These are phyloP conservation scores for Drosophila robusta DNA, from an alignment of 2,888 invertebrate genomes.

Conservation along the genomic window DNA sequence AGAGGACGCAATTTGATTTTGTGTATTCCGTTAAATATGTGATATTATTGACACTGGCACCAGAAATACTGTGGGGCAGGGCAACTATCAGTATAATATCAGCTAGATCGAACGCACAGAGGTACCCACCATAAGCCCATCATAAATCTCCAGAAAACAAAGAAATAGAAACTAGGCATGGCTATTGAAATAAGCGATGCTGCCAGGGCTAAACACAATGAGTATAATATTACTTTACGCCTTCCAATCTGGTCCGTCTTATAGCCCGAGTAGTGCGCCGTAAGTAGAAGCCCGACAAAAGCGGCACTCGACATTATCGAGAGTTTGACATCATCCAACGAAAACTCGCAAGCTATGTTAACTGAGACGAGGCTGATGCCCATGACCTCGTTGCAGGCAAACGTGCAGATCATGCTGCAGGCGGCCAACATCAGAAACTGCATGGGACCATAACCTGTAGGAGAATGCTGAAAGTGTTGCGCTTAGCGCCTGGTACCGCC, in stretches of 20 bases:
- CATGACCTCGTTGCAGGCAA: slow-evolving; percentile 17
- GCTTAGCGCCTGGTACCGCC: too few species aligned
- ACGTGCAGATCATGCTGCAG: background rate
- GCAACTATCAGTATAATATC: background rate
- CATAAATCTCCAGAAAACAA: slow-evolving; percentile 30
- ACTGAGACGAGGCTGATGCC: slow-evolving; percentile 16
- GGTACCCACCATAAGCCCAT: slow-evolving; percentile 41
- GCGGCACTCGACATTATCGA: slow-evolving; percentile 15
- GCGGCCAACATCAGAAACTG: slow-evolving; percentile 17
- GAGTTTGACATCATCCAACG: background rate
- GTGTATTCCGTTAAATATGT: slow-evolving; percentile 52
- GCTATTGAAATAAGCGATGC: slow-evolving; percentile 18
- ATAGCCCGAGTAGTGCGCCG: slow-evolving; percentile 34
- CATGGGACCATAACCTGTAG: slow-evolving; percentile 31
- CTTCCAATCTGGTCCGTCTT: slow-evolving; percentile 41
- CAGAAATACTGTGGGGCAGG: slow-evolving; percentile 30
- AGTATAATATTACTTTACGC: slow-evolving; percentile 20
- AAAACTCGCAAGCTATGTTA: slow-evolving; percentile 24
- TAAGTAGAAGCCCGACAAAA: slow-evolving; percentile 31
- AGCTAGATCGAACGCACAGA: background rate
- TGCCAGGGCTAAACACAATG: background rate
- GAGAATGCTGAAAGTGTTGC: background rate
- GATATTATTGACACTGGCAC: slow-evolving; percentile 3
- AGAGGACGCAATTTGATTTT: slow-evolving; percentile 25
- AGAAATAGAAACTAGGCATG: slow-evolving; percentile 35